Evolutionary conservation across 92 coral and sea anemone genomes (phyloP).

Genomic region (Hydrozoanthus gracilis): DNA sequence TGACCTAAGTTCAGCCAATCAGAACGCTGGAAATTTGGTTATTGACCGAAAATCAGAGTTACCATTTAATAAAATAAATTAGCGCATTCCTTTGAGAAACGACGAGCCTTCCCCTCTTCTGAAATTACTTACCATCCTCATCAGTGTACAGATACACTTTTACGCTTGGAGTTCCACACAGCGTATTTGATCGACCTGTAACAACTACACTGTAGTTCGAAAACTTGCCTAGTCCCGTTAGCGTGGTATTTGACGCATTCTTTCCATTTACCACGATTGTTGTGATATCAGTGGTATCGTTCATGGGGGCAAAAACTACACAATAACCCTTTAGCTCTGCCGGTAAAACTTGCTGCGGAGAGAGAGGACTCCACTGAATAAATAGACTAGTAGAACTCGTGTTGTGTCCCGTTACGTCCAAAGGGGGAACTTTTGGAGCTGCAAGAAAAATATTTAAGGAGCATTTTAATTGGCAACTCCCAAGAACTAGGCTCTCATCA

Average conservation of each 20-base stretch:
- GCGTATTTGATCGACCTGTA: background rate
- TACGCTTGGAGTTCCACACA: slow-evolving; percentile 16
- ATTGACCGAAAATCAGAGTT: no score
- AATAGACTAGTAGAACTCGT: slow-evolving; percentile 3
- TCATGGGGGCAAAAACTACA: background rate
- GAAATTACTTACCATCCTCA: slow-evolving; percentile 9
- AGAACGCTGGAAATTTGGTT: no score
- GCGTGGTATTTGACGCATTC: background rate
- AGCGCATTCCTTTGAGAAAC: no score
- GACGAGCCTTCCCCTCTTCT: no score
- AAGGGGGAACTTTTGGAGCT: slow-evolving; percentile 10
- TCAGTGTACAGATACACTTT: slow-evolving; percentile 3
- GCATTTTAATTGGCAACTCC: no score
- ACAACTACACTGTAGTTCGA: slow-evolving; percentile 36
- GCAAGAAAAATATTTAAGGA: background rate
- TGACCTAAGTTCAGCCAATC: no score
- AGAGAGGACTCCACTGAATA: slow-evolving; percentile 15
- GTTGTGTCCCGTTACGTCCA: background rate
- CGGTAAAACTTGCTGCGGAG: background rate
- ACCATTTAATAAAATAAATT: no score
- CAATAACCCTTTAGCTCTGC: slow-evolving; percentile 20
- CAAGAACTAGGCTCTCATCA: no score
- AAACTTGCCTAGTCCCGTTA: slow-evolving; percentile 10
- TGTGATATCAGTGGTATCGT: background rate
- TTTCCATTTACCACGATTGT: background rate